Conservation (phyloP, 2,888 invertebrate species). For the Hydrotaea diabolus region DNA sequence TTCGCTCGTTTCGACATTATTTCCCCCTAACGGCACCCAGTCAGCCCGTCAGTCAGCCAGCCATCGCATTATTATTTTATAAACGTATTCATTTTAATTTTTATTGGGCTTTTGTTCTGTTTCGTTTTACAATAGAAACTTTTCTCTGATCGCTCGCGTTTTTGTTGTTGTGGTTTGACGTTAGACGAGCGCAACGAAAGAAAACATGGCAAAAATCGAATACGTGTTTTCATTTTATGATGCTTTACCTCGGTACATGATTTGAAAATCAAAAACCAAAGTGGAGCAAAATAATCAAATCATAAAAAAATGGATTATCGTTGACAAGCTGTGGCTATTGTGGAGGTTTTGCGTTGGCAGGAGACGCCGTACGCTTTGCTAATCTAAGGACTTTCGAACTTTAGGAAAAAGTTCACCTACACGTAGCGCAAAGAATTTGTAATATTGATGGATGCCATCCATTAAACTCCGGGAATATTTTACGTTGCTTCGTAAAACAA, state of each 20-base stretch:
- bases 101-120: constrained; percentile 73
- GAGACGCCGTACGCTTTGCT: not conserved
- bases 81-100: constrained; percentile 78
- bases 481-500: not conserved
- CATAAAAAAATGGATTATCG: constrained; percentile 15
- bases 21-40: not conserved
- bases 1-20: constrained; percentile 53
- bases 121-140: constrained; percentile 9
- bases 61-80: constrained; percentile 78
- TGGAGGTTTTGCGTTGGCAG: not conserved
- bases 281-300: not conserved
- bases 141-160: constrained; percentile 46
- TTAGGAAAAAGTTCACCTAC: not conserved
- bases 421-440: not conserved
- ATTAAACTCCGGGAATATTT: not conserved
- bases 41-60: constrained; percentile 63
- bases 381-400: not conserved
- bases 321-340: not conserved
- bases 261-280: constrained; percentile 39
- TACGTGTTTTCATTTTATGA: constrained; percentile 55
- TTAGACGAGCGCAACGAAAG: not conserved
- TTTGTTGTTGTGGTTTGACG: constrained; percentile 55
- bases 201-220: constrained; percentile 41
- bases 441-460: not conserved
- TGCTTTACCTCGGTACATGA: constrained; percentile 50